Percentiles rank a stretch among this genome's conserved stretches.
Conservation (phyloP, 2,888 invertebrate species). For the Caenorhabditis sp. region DNA sequence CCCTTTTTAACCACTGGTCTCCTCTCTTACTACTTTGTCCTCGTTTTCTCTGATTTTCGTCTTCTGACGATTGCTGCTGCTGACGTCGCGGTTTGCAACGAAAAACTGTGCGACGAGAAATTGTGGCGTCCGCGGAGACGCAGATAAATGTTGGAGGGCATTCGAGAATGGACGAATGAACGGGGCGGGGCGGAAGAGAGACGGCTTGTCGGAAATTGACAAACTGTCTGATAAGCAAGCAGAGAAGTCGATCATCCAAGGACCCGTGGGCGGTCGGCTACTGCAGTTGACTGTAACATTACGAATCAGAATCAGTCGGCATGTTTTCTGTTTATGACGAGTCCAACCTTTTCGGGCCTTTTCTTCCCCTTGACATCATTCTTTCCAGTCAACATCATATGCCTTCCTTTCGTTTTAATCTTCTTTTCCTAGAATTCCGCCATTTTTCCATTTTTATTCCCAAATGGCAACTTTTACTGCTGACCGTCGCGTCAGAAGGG, state of each 20-base stretch:
- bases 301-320: too few species aligned
- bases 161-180: slow-evolving; percentile 17
- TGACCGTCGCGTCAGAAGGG: too few species aligned
- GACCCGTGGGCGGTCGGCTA: slow-evolving; percentile 25
- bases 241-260: slow-evolving; percentile 7
- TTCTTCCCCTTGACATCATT: not conserved
- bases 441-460: not conserved
- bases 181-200: too few species aligned
- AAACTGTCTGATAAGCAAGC: slow-evolving; percentile 15
- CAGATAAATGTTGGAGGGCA: slow-evolving; percentile 33
- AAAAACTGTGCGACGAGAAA: slow-evolving; percentile 19
- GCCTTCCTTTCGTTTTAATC: not conserved
- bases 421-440: not conserved
- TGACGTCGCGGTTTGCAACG: slow-evolving; percentile 27
- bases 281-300: slow-evolving; percentile 17
- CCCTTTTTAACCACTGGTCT: not conserved
- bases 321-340: slow-evolving; percentile 37
- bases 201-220: slow-evolving; percentile 17
- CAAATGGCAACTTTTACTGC: too few species aligned
- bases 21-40: slow-evolving; percentile 34
- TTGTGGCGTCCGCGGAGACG: slow-evolving; percentile 13
- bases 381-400: slow-evolving; percentile 5
- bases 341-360: slow-evolving; percentile 22
- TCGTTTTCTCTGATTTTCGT: slow-evolving; percentile 18
- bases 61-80: too few species aligned